Evolutionary conservation across 2,888 invertebrate species (phyloP), one percentile per base, ranked within the genome.

Genomic region (Eustalomyia histrio): DNA sequence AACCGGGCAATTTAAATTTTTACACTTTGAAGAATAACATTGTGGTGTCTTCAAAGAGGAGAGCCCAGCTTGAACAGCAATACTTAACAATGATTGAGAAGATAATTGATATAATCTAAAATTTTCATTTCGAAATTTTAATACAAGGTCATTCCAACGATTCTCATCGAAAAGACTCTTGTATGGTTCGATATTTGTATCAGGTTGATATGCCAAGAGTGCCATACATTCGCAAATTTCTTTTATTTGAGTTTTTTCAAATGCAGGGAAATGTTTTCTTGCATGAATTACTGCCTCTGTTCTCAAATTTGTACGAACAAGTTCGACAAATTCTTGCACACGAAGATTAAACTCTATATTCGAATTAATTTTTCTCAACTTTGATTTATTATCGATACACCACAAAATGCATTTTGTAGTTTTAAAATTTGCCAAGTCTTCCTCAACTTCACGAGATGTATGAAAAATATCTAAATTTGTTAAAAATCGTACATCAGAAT

Each of bases 321-420:
- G 91, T 91, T 99, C 99, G 43, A 99, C 95, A 89, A 98, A 99
- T 90, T 99, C 99, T 92, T 99, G 91, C 24, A 91, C 90, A 8
- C 91, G 87, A 79, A 99, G 93, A 90, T 97, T 97, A 89, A 99
- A 97, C 91, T 99, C 99, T 93, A 99, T 95, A 72, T 94, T 96
- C 68, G 98, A 98, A 90, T 97, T 96, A 83, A 98, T 93, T 91
- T 98, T 98, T 73, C 98, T 92, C 82, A 99, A 92, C 89, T 98
- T 98, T 43, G 97, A 97, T 90, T 97, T 95, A 92, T 99, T 98
- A 89, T 99, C 99, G 87, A 97, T 95, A 91, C 99, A 99, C 99
- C 99, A 99, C 81, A 95, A 93, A 78, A 98, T 93, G 89, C 98
- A 98, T 89, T 97, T 96, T 2, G 93, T 92, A 0, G 98, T 98